Evolutionary conservation across 2,888 invertebrate genomes (phyloP), one percentile per base, ranked within the genome.

Genomic region (Noctuana brunneofusca): DNA sequence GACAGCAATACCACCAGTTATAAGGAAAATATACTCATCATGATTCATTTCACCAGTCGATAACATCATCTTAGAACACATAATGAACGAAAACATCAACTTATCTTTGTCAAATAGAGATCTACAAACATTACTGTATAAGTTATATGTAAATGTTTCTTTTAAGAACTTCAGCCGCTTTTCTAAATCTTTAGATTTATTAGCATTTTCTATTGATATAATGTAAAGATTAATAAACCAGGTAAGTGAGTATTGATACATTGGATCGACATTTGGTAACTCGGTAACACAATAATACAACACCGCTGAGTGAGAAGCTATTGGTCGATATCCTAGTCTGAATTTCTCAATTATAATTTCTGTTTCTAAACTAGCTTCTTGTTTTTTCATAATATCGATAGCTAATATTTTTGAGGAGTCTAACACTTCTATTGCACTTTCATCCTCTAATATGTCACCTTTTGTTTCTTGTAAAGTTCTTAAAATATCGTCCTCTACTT

Each of bases 391-490:
- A 65, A 98, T 97, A 75, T 97, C 96, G 63, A 94, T 93, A 0
- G 97, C 95, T 38, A 97, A 87, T 8, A 92, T 83, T 86, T 98
- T 97, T 0, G 97, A 97, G 3, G 96, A 96, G 80, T 97, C 97
- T 50, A 98, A 89, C 65, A 97, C 95, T 80, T 96, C 93, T 70
- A 98, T 97, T 2, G 98, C 98, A 3, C 93, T 93, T 87, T 98
- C 97, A 81, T 98, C 97, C 87, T 98, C 98, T 66, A 98, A 91
- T 77, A 98, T 97, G 79, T 97, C 97, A 1, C 97, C 97, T 80
- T 97, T 95, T 1, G 95, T 92, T 75, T 96, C 94, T 48, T 96
- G 95, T 58, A 98, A 86, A 0, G 97, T 97, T 74, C 95, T 94
- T 53, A 98, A 89, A 72, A 98, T 98, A 84, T 95, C 96, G 78